Base-by-base conservation (phyloP, 2,113 vertebrate genomes). In the Lates calcarifer region DNA sequence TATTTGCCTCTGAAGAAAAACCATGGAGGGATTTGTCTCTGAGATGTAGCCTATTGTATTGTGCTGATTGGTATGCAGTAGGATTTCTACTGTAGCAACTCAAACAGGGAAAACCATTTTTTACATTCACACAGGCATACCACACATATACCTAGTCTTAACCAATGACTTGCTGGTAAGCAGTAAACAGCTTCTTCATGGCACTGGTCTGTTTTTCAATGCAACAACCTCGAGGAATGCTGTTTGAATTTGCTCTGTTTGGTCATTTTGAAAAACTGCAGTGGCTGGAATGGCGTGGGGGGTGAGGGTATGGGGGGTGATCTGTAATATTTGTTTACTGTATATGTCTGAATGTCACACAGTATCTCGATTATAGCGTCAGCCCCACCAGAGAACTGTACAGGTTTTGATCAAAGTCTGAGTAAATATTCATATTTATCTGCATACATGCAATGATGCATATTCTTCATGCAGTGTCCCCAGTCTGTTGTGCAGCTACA, bases 371-470 rank as follows among this genome's bases (percentile, higher is more conserved):
- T 66, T 13, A 39, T 17, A 61, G 39, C 1, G 15, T 63, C 12
- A 24, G 62, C 13, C 13, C 17, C 14, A 47, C 22, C 13, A 65
- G 29, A 66, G 3, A 53, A 5, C 35, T 29, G 14, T 33, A 61
- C 7, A 35, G 20, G 2, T 61, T 37, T n/a, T 35, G 17, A 73
- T 68, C n/a, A 56, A n/a, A 35, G 47, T 47, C 28, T 45, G 29
- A 3, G 6, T 68, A 17, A 56, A 56, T 26, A 83, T 62, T 61
- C 28, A 37, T 39, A 29, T 67, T 41, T 18, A 26, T 72, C 35
- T 17, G 15, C 26, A 43, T 11, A 63, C 24, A 63, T 11, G 1
- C 26, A 45, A 3, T 55, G 26, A 29, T 45, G 33, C 2, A 31
- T 39, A 58, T 20, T 53, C 6, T 14, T 60, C 5, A 39, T 31